These are phyloP conservation scores for Pterocles gutturalis DNA, from an alignment of 2,113 vertebrate genomes.

Conservation along the genomic window DNA sequence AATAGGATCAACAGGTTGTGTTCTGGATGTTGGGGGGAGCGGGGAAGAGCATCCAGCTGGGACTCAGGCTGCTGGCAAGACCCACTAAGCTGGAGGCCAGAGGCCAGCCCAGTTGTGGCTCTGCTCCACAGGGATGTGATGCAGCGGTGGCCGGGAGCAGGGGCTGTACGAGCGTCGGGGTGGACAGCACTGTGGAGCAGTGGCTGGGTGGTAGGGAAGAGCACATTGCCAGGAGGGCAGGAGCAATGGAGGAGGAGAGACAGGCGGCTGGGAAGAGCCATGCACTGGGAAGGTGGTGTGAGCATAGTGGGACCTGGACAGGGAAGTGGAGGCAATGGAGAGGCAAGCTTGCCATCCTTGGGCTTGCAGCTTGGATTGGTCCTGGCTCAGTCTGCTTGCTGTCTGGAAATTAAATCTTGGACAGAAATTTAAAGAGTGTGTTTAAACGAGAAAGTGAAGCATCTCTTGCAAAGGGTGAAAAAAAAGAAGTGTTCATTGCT, in stretches of 20 bases:
- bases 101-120: accelerated
- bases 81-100: neutral
- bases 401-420: neutral
- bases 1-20: constrained; percentile 27
- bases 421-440: neutral
- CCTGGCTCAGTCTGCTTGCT: neutral
- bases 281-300: neutral
- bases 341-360: neutral
- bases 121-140: accelerated
- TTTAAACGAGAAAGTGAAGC: neutral
- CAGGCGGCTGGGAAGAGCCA: accelerated
- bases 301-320: accelerated
- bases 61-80: neutral
- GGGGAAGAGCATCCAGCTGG: neutral
- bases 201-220: neutral
- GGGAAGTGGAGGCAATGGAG: neutral
- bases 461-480: neutral
- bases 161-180: accelerated
- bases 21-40: neutral
- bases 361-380: neutral
- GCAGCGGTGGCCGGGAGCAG: accelerated
- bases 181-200: neutral
- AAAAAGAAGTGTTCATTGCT: neutral
- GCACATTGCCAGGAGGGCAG: neutral
- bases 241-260: neutral